These are phyloP conservation scores for Chaetops frenatus DNA, from an alignment of 2,113 vertebrate species.

Conservation along the genomic window DNA sequence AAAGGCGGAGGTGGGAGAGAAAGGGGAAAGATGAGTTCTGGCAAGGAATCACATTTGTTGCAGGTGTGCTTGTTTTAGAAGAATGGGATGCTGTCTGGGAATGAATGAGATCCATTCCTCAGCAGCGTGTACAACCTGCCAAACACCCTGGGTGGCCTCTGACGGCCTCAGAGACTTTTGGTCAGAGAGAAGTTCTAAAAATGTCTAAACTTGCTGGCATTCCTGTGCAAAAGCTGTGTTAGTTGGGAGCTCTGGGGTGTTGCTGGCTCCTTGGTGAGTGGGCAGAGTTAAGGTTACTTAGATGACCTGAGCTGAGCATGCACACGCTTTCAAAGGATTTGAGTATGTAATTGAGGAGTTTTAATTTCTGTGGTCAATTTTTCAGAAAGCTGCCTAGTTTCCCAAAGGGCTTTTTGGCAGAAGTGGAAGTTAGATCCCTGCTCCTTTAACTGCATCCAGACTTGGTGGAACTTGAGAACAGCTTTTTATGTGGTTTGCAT, in stretches of 20 bases:
- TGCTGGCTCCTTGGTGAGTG: conserved; percentile 1
- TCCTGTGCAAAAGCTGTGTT: background rate
- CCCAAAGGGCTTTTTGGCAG: conserved; percentile 47
- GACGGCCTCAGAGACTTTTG: background rate
- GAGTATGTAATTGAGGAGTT: conserved; percentile 31
- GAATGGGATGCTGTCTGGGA: conserved; percentile 62
- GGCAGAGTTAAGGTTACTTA: conserved; percentile 34
- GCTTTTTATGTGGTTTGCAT: conserved; percentile 40
- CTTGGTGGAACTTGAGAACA: conserved; percentile 36
- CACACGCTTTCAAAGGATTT: conserved; percentile 8
- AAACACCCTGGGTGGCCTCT: conserved; percentile 57
- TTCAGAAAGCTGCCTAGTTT: conserved; percentile 48
- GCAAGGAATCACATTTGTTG: conserved; percentile 7
- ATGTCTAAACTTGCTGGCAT: conserved; percentile 36
- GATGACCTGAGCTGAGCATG: background rate
- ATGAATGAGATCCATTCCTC: conserved; percentile 55
- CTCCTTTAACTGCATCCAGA: conserved; percentile 55
- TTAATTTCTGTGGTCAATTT: conserved; percentile 53
- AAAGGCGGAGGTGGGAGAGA: conserved; percentile 45
- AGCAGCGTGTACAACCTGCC: conserved; percentile 19
- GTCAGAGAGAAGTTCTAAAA: conserved; percentile 44
- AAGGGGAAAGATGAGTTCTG: conserved; percentile 42
- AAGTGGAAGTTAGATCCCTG: conserved; percentile 23
- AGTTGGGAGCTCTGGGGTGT: background rate
- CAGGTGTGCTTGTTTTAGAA: conserved; percentile 58